These are phyloP conservation scores for Paragorgia papillata DNA, from an alignment of 92 coral and sea anemone species.

Conservation along the genomic window DNA sequence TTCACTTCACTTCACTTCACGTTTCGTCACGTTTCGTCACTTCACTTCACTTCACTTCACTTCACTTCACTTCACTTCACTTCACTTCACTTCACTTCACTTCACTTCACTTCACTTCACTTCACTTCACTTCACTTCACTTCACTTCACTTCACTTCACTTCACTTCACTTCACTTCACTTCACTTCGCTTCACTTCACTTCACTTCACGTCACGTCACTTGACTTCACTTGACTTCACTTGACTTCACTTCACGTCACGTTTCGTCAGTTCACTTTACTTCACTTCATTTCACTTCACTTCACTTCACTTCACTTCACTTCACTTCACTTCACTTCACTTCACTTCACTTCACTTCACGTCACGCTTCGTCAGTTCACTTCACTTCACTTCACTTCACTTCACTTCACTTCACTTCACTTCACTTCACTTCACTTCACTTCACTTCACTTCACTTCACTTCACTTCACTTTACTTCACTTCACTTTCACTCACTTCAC, in stretches of 20 bases:
- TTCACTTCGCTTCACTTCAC: neutral
- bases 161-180: no score
- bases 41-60: no score
- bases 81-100: no score
- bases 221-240: no score
- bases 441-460: conserved; percentile 31
- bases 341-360: conserved; percentile 11
- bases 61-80: no score
- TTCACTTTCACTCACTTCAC: neutral
- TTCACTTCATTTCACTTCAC: conserved; percentile 11
- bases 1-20: no score
- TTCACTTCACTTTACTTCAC: conserved; percentile 21
- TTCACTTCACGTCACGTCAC: neutral
- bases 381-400: conserved; percentile 1
- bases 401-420: conserved; percentile 27
- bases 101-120: no score
- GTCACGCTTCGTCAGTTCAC: neutral
- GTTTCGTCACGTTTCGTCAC: no score
- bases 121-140: no score
- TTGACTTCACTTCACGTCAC: neutral
- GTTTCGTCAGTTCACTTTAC: neutral
- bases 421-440: conserved; percentile 32
- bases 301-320: neutral
- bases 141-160: no score
- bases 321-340: conserved; percentile 1